These are phyloP conservation scores for Oncopodura yosiiana DNA, from an alignment of 1,140 invertebrate genomes.

Conservation along the genomic window DNA sequence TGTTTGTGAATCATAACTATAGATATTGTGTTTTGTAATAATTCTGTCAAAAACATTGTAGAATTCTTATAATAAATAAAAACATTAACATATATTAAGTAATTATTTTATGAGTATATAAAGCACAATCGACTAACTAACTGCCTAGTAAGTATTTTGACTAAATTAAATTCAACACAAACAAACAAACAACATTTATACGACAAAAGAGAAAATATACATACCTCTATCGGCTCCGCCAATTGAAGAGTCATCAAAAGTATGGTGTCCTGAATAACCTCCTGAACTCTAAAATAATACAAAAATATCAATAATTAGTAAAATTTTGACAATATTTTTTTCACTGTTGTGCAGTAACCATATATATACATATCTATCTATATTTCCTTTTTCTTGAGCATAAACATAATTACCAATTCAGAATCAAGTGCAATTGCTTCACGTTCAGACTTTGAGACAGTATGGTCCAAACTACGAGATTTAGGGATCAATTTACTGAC, in stretches of 20 bases:
- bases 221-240: slow-evolving; percentile 21
- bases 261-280: slow-evolving; percentile 24
- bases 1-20: no score
- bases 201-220: background rate
- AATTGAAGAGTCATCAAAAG: slow-evolving; percentile 21
- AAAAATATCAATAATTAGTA: background rate
- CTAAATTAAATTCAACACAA: no score
- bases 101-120: no score
- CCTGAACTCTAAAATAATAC: slow-evolving; percentile 22
- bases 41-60: no score
- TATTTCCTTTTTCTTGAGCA: no score
- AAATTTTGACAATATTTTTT: background rate
- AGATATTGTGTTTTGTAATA: no score
- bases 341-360: background rate
- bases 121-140: no score
- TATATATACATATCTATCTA: no score
- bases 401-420: slow-evolving; percentile 19
- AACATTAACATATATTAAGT: no score
- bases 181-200: background rate
- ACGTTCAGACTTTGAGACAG: background rate
- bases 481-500: slow-evolving; percentile 14
- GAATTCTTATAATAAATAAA: no score
- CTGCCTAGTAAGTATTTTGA: no score
- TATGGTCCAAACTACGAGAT: slow-evolving; percentile 30
- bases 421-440: slow-evolving; percentile 18